phyloP scores from a whole-genome alignment of 1,140 invertebrate genomes.

The Riptortus pedestris region DNA sequence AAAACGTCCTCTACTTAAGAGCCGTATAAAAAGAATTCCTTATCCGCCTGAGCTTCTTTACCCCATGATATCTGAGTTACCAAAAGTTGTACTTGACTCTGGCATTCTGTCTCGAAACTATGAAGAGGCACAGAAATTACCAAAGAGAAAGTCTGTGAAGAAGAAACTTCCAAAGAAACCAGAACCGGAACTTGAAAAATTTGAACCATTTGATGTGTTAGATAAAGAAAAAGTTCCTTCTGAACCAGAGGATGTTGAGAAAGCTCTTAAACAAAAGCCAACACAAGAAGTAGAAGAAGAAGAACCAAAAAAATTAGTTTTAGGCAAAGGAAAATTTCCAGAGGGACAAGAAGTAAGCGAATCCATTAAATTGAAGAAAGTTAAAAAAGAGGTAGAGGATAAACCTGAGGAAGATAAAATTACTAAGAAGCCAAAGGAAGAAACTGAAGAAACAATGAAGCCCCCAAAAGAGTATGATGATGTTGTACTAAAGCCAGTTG shows the following conservation, averaged over 20 bases:
- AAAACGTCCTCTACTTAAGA: slow-evolving; percentile 51
- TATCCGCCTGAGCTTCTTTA: slow-evolving; percentile 38
- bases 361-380: slow-evolving; percentile 26
- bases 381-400: slow-evolving; percentile 27
- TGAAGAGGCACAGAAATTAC: slow-evolving; percentile 50
- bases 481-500: slow-evolving; percentile 33
- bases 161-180: slow-evolving; percentile 39
- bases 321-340: slow-evolving; percentile 29
- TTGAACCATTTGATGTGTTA: slow-evolving; percentile 32
- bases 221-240: slow-evolving; percentile 29
- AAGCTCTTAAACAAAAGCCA: slow-evolving; percentile 35
- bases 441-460: slow-evolving; percentile 32
- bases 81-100: slow-evolving; percentile 39
- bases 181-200: slow-evolving; percentile 41
- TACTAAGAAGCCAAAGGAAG: slow-evolving; percentile 32
- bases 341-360: slow-evolving; percentile 29
- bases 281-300: slow-evolving; percentile 22
- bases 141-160: slow-evolving; percentile 46
- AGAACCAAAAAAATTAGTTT: slow-evolving; percentile 25
- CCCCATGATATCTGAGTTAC: slow-evolving; percentile 31
- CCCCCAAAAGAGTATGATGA: slow-evolving; percentile 29
- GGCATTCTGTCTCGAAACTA: slow-evolving; percentile 58
- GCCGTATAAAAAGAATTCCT: slow-evolving; percentile 45
- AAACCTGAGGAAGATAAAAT: slow-evolving; percentile 35
- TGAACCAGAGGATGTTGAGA: not conserved